Percentiles rank a stretch among this genome's conserved stretches.
Conservation (phyloP, 2,113 vertebrate species). For the Chaetorhynchus papuensis region DNA sequence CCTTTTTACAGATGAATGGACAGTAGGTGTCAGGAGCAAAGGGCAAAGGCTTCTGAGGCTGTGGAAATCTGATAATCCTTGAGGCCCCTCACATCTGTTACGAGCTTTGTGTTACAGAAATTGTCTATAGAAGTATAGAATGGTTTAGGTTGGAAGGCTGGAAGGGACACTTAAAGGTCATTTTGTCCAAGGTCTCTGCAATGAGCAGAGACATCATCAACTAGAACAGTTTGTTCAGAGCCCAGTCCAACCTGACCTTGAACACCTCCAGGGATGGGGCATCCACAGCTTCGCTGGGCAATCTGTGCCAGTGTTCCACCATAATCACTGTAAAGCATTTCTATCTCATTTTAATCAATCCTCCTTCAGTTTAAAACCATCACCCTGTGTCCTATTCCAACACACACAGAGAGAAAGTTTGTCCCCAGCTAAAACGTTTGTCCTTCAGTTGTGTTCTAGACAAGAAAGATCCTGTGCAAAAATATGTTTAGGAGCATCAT, state of each 20-base stretch:
- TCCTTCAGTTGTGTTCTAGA: neutral
- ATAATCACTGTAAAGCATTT: neutral
- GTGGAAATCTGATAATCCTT: neutral
- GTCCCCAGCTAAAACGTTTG: neutral
- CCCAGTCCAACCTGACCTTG: neutral
- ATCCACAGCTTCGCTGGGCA: neutral
- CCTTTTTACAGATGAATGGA: neutral
- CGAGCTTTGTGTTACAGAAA: neutral
- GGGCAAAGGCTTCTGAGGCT: neutral
- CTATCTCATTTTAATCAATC: neutral
- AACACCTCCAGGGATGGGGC: neutral
- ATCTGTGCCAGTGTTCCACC: neutral
- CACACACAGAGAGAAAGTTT: neutral
- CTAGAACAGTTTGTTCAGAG: neutral
- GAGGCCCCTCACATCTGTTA: neutral
- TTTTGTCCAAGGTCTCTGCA: neutral
- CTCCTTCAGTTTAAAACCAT: neutral
- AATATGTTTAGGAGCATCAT: neutral
- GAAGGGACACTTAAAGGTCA: neutral
- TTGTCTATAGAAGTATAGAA: neutral
- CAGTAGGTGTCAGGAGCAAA: neutral
- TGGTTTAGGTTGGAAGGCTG: neutral
- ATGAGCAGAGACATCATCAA: neutral
- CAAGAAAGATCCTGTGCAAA: neutral
- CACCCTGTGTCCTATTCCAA: neutral